Percentiles rank a stretch among this genome's conserved stretches.
Conservation (phyloP, 2,113 vertebrate species). For the Sakesphorus luctuosus region DNA sequence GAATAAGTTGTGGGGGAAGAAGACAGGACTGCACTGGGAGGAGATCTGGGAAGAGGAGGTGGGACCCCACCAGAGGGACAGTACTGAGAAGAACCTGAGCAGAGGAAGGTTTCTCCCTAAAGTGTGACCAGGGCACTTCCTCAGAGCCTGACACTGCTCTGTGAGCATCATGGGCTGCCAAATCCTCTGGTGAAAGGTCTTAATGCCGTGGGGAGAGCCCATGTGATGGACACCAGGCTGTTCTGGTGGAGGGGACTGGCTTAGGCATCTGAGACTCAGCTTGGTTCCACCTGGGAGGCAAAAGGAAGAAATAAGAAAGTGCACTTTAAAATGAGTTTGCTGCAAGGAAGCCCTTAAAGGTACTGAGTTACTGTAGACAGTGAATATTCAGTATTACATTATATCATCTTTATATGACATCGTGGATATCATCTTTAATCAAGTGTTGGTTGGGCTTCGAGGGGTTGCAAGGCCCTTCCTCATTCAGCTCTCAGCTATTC, state of each 20-base stretch:
- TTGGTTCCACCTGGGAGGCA: not conserved
- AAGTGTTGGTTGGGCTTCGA: not conserved
- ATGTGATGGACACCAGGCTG: not conserved
- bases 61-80: no score
- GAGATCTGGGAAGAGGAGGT: not conserved
- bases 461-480: not conserved
- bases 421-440: not conserved
- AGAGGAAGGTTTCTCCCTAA: not conserved
- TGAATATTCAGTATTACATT: not conserved
- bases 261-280: not conserved
- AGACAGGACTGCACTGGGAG: not conserved
- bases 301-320: not conserved
- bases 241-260: not conserved
- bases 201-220: rapidly evolving
- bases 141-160: not conserved
- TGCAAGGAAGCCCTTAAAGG: not conserved
- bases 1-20: not conserved
- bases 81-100: not conserved
- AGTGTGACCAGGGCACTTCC: not conserved
- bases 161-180: not conserved
- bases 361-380: no score
- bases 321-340: not conserved
- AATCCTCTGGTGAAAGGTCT: not conserved
- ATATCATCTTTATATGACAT: not conserved
- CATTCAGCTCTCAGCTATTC: not conserved